A percentile compares a stretch with the other conserved stretches of the same genome.
phyloP scores from a whole-genome alignment of 2,888 invertebrate genomes.

The Platycheirus albimanus region DNA sequence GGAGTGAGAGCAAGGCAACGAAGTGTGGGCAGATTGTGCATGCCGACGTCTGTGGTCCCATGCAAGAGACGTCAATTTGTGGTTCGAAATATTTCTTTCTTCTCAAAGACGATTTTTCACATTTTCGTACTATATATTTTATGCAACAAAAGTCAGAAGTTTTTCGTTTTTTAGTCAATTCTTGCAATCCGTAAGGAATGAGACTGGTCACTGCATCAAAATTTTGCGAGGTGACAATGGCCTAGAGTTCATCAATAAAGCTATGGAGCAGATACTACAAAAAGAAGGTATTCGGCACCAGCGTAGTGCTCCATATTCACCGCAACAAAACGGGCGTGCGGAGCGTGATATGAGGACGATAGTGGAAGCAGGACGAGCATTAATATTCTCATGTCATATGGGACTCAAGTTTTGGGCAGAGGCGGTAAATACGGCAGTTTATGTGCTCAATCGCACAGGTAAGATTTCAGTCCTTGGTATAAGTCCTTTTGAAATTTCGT shows the following conservation, averaged over 20 bases:
- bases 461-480: slow-evolving; percentile 1
- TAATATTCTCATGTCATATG: slow-evolving; percentile 65
- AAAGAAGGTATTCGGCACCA: slow-evolving; percentile 75
- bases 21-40: too few relatives aligned
- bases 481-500: slow-evolving; percentile 32
- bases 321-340: slow-evolving; percentile 79
- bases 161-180: not conserved
- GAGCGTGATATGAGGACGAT: slow-evolving; percentile 79
- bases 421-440: slow-evolving; percentile 78
- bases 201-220: too few relatives aligned
- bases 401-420: slow-evolving; percentile 79
- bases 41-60: too few relatives aligned
- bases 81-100: too few relatives aligned
- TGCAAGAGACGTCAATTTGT: too few relatives aligned
- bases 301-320: slow-evolving; percentile 75
- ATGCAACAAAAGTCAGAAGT: too few relatives aligned
- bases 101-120: too few relatives aligned
- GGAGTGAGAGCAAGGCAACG: too few relatives aligned
- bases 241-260: slow-evolving; percentile 75
- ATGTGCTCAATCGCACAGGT: slow-evolving; percentile 27
- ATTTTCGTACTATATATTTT: too few relatives aligned
- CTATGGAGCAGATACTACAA: slow-evolving; percentile 73
- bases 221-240: slow-evolving; percentile 75
- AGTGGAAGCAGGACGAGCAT: slow-evolving; percentile 70
- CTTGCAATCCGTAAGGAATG: slow-evolving; percentile 4